phyloP scores from a whole-genome alignment of 2,797 vertebrate genomes.

The Cichlasoma orientale region DNA sequence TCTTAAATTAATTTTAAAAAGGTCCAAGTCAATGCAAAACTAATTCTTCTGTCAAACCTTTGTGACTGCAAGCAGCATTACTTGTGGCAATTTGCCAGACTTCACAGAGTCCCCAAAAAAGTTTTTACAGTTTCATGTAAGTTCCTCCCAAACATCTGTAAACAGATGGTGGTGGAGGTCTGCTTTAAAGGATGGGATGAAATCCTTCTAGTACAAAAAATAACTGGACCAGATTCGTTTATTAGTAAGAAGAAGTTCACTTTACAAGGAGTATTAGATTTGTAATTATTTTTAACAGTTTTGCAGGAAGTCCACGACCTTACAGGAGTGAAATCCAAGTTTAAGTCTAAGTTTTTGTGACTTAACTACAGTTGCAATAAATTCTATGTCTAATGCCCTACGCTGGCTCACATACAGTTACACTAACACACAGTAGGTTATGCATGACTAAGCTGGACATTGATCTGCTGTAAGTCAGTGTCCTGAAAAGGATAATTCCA shows the following conservation, averaged over 20 bases:
- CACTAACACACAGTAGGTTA: not conserved
- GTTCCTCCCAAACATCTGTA: too few relatives aligned
- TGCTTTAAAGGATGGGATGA: not conserved
- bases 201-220: not conserved
- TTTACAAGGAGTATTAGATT: too few relatives aligned
- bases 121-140: too few relatives aligned
- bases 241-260: too few relatives aligned
- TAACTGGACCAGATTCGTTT: not conserved
- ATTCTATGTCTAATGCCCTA: not conserved
- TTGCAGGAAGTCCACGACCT: too few relatives aligned
- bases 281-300: too few relatives aligned
- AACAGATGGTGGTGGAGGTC: too few relatives aligned
- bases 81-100: not conserved
- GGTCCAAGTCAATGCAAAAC: not conserved
- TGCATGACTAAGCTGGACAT: not conserved
- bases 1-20: not conserved
- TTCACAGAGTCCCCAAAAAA: too few relatives aligned
- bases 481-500: not conserved
- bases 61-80: not conserved
- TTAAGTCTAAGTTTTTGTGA: too few relatives aligned
- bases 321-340: too few relatives aligned
- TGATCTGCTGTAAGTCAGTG: not conserved
- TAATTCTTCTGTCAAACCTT: not conserved
- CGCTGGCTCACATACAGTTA: not conserved
- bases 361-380: too few relatives aligned